Percentiles rank a stretch among this genome's conserved stretches.
Evolutionary conservation across 2,113 vertebrate species (phyloP).

Genomic region (Mugil cephalus): DNA sequence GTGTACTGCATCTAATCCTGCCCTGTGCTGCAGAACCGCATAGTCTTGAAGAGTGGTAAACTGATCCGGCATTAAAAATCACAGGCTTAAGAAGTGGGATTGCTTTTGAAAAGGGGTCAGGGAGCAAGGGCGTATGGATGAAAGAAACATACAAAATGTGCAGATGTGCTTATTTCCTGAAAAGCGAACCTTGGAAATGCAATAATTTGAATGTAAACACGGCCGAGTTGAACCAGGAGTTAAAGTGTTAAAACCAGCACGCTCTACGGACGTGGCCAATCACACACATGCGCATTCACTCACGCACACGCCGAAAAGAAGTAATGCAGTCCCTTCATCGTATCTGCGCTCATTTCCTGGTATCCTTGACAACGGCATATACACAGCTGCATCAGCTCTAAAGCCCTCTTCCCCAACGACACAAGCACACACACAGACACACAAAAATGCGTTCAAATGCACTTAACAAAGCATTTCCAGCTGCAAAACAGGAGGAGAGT

Average conservation of each 20-base stretch:
- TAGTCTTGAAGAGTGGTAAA: constrained; percentile 39
- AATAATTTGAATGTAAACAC: constrained; percentile 49
- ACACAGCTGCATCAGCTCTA: constrained; percentile 82
- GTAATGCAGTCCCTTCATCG: constrained; percentile 46
- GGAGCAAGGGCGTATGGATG: constrained; percentile 1
- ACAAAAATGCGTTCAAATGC: constrained; percentile 39
- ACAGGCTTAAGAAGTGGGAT: constrained; percentile 12
- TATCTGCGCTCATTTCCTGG: constrained; percentile 75
- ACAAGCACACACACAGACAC: constrained; percentile 45
- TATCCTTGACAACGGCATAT: constrained; percentile 79
- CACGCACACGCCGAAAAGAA: constrained; percentile 10
- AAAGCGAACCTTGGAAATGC: constrained; percentile 37
- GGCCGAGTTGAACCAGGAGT: constrained; percentile 40
- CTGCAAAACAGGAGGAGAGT: constrained; percentile 66
- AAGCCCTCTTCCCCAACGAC: constrained; percentile 45
- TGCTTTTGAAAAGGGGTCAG: constrained; percentile 1
- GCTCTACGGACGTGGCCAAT: neutral
- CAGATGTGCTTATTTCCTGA: constrained; percentile 54
- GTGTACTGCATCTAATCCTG: neutral
- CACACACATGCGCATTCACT: neutral
- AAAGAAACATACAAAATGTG: constrained; percentile 43
- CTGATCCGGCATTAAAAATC: constrained; percentile 40
- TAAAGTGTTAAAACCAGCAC: constrained; percentile 38
- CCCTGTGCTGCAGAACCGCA: neutral
- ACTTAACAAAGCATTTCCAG: constrained; percentile 69